Evolutionary conservation across 2,113 vertebrate species (phyloP), one percentile per base, ranked within the genome.

Genomic region (Cheirogaleus medius): DNA sequence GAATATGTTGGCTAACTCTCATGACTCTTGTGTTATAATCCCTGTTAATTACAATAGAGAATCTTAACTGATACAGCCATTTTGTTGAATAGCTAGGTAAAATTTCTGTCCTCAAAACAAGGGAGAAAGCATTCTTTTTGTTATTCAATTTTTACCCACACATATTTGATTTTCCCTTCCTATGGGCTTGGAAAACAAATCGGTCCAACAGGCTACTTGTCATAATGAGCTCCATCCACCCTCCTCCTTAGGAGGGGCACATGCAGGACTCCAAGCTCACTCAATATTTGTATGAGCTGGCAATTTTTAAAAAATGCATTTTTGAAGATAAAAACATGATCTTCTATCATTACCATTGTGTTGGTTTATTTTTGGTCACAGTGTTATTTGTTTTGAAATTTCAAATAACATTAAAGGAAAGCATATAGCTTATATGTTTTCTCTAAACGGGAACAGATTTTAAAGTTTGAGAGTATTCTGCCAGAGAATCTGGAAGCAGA

Each of bases 361-460:
- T 58, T 63, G 15, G 15, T 32, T 76, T 42, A 47, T 1, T 77
- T 88, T 66, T 2, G 8, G 73, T 29, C 71, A n/a, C 0, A 6
- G 18, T 10, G 6, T 47, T 39, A 63, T 52, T 93, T 96, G 52
- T 91, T 86, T 89, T 60, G 54, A 90, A 95, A 93, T 91, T 63
- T 83, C 63, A 54, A 64, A 49, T 63, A 25, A 27, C 78, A 18
- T 69, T 60, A 8, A 86, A 85, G 29, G 54, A 93, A 92, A 76
- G 27, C 8, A 29, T 15, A 18, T 34, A 13, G 18, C 76, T 60
- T 39, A 2, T 34, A 49, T 73, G 44, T 66, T n/a, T 49, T 34
- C 63, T 89, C 92, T 71, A 86, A 89, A 37, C 32, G 17, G 49
- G 37, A 27, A 12, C 71, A 18, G 32, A 49, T 77, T 94, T 80